These are phyloP conservation scores for Anolis carolinensis DNA, from an alignment of 2,113 vertebrate genomes.

Conservation along the genomic window DNA sequence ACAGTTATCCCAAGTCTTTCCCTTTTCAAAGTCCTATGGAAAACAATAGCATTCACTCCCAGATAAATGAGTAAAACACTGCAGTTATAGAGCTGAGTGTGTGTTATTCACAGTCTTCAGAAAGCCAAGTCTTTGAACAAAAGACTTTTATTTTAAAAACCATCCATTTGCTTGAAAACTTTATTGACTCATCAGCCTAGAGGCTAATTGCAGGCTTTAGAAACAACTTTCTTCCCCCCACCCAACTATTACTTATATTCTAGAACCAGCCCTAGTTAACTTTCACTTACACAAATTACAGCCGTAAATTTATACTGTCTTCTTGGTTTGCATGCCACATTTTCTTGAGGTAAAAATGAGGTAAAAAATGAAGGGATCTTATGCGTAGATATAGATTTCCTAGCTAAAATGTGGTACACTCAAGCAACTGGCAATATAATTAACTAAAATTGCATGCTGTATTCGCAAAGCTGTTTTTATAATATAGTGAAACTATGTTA, in stretches of 20 bases:
- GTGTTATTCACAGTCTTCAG: constrained; percentile 2
- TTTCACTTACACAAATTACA: constrained; percentile 49
- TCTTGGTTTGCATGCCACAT: constrained; percentile 7
- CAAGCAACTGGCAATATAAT: too few species aligned
- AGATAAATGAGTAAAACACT: too few species aligned
- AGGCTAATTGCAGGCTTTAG: constrained; percentile 30
- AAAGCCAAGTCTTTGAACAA: constrained; percentile 28
- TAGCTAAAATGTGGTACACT: too few species aligned
- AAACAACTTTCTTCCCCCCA: background rate
- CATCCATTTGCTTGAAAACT: constrained; percentile 9
- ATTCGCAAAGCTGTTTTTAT: too few species aligned
- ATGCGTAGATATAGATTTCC: constrained; percentile 41
- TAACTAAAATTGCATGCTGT: too few species aligned
- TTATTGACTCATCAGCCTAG: constrained; percentile 42
- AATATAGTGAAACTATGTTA: too few species aligned
- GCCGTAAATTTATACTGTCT: constrained; percentile 18
- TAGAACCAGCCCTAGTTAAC: constrained; percentile 25
- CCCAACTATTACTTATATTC: constrained; percentile 10
- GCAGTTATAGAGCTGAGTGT: background rate
- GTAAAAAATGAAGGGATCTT: constrained; percentile 34
- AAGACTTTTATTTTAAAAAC: constrained; percentile 31
- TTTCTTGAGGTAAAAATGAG: background rate
- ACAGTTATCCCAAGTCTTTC: too few species aligned
- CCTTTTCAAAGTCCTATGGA: too few species aligned
- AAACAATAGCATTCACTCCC: too few species aligned